Base-by-base conservation (phyloP, 2,113 vertebrate genomes). In the Aix galericulata region DNA sequence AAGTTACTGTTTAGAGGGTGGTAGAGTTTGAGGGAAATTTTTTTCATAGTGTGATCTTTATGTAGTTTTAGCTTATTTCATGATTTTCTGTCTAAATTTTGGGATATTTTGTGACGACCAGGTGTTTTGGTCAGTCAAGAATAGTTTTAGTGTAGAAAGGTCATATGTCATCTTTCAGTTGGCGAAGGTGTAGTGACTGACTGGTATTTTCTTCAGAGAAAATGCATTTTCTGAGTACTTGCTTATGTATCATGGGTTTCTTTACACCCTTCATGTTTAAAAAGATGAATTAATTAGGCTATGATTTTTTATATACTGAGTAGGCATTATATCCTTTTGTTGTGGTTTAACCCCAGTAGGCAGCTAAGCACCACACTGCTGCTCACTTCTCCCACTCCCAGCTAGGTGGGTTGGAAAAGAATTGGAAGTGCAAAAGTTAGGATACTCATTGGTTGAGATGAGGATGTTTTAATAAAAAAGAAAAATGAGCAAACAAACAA, bases 21-120 rank as follows among this genome's bases (percentile, higher is more conserved):
- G n/a, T 36, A n/a, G 10, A 73, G 10, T 60, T 53, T 69, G 32
- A 25, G 17, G 18, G 91, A 56, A 64, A 56, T 52, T 46, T 27
- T 52, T 86, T 91, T 64, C 53, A 18, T 55, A 86, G 38, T 46
- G 52, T 15, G 8, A 53, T 74, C 50, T 94, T 93, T 42, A 62
- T 67, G 50, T 29, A 67, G 25, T 91, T 81, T 18, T 81, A 52
- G 38, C 38, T 27, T 83, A 62, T 91, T 77, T 94, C 10, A 69
- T 52, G 13, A 50, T 58, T 86, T 84, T 74, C 25, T 95, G 20
- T 48, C 23, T 52, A 53, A 67, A 86, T 71, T 78, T 62, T n/a
- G 23, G 17, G 71, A 62, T 52, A 9, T 67, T 77, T 94, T 83
- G 60, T 81, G 60, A 81, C 55, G 83, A 53, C 8, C 40, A 66